These are phyloP conservation scores for Ariolimax columbianus DNA, from an alignment of 2,888 invertebrate genomes.

Conservation along the genomic window DNA sequence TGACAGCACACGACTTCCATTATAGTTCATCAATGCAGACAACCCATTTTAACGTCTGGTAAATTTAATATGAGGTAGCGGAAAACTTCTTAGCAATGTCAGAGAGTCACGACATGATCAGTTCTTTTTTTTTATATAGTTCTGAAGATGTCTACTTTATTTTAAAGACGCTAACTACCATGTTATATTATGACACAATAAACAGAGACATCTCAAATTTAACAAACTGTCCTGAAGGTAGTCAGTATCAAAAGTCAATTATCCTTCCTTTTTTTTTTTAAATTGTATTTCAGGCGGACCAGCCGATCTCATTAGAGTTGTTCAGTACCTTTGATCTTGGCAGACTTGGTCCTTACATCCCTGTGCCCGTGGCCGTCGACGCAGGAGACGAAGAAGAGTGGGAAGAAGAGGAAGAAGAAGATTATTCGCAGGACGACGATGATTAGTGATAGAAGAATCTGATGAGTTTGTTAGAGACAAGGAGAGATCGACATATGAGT, in stretches of 20 bases:
- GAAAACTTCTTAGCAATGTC: no score
- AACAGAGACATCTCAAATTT: no score
- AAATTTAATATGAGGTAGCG: no score
- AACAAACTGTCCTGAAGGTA: no score
- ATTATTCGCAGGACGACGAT: slow-evolving; percentile 16
- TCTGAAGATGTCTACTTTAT: no score
- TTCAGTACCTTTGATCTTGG: slow-evolving; percentile 45
- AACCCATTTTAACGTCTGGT: no score
- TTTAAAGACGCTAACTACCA: no score
- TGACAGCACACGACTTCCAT: no score
- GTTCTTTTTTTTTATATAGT: no score
- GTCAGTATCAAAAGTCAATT: not conserved
- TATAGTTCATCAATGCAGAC: no score
- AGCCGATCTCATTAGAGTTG: slow-evolving; percentile 41
- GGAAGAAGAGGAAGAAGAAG: slow-evolving; percentile 42
- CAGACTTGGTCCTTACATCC: slow-evolving; percentile 44
- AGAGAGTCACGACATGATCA: no score
- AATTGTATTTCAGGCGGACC: slow-evolving; percentile 37
- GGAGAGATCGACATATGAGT: not conserved
- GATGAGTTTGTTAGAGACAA: not conserved
- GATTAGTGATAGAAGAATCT: slow-evolving; percentile 11
- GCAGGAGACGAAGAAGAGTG: not conserved
- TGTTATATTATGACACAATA: no score
- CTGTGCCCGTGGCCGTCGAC: slow-evolving; percentile 14
- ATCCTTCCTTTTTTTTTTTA: not conserved